Conservation (phyloP, 2,113 vertebrate species). For the Nestor notabilis region DNA sequence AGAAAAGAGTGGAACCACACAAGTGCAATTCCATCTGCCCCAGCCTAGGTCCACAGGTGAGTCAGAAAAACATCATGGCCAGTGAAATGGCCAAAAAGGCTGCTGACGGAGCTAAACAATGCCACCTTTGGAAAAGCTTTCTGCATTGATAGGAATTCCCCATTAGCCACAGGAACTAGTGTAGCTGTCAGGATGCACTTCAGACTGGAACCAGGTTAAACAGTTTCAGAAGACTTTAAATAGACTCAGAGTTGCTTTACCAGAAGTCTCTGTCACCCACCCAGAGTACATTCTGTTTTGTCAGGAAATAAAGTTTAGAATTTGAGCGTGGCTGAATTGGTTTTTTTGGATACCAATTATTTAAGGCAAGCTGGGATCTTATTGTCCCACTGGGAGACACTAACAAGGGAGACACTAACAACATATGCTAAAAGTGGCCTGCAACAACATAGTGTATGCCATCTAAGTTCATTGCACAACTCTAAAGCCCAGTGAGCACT, state of each 20-base stretch:
- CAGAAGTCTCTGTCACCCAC: neutral
- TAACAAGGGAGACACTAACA: neutral
- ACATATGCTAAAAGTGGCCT: neutral
- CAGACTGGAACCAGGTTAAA: neutral
- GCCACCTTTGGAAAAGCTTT: neutral
- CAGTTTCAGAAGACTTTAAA: neutral
- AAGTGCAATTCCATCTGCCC: constrained; percentile 70
- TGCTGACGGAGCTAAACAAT: constrained; percentile 42
- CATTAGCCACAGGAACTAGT: neutral
- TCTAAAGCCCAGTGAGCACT: neutral
- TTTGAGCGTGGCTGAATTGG: neutral
- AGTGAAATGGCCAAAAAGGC: constrained; percentile 15
- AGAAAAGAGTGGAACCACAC: constrained; percentile 72
- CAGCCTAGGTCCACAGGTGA: constrained; percentile 76
- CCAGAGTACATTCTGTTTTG: neutral
- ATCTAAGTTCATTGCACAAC: neutral
- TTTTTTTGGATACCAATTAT: neutral
- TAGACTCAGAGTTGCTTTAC: neutral
- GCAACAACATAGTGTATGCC: neutral
- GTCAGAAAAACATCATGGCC: constrained; percentile 61
- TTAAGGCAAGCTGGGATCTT: neutral
- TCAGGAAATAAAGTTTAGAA: neutral
- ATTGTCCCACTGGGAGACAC: neutral
- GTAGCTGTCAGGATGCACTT: neutral
- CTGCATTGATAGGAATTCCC: neutral